Percentiles rank a stretch among this genome's conserved stretches.
Conservation (phyloP, 2,888 invertebrate genomes). For the Lycophotia porphyrea region DNA sequence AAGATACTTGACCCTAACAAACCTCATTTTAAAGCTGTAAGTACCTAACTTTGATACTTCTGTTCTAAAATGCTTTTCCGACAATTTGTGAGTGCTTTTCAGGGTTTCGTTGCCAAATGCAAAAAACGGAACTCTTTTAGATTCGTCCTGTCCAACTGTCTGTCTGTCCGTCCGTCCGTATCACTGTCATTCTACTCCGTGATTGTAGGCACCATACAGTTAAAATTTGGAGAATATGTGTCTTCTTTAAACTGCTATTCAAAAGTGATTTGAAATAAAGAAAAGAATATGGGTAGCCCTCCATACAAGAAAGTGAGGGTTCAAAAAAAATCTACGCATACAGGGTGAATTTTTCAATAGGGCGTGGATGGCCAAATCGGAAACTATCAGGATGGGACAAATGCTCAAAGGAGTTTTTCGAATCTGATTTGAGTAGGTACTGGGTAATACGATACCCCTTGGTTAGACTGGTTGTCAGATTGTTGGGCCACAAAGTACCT, state of each 20-base stretch:
- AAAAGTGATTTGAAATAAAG: background rate
- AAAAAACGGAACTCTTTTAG: background rate
- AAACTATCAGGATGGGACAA: no score
- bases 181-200: background rate
- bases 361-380: no score
- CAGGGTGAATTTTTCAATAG: no score
- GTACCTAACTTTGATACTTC: slow-evolving; percentile 55
- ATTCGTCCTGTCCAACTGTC: background rate
- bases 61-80: background rate
- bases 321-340: no score
- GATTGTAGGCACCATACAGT: background rate
- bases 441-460: no score
- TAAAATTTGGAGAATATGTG: background rate
- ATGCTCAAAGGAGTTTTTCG: no score
- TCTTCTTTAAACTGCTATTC: background rate
- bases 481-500: background rate
- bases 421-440: no score
- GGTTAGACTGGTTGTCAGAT: no score
- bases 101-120: background rate
- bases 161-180: background rate
- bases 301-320: no score
- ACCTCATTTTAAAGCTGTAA: slow-evolving; percentile 90
- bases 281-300: no score
- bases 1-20: slow-evolving; percentile 88
- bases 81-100: background rate